Base-by-base conservation (phyloP, 2,797 vertebrate species). In the Helarctos malayanus region DNA sequence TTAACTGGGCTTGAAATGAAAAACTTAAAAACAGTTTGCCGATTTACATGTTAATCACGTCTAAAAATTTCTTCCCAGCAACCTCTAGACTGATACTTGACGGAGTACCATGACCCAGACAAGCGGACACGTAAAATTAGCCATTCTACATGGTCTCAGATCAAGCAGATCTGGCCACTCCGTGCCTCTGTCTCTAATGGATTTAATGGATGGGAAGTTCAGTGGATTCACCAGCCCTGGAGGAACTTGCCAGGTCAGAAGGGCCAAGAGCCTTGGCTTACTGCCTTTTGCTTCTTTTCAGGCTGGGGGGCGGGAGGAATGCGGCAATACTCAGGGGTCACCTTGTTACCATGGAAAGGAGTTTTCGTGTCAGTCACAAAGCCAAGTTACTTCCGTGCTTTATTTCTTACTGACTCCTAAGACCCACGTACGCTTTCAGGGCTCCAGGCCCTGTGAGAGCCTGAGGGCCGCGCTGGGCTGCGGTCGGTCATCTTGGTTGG, bases 401-500 rank as follows among this genome's bases (percentile, higher is more conserved):
- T 88, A 38, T 89, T 86, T 78, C 71, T 56, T 35, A 5, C 73
- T 41, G 79, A 4, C 21, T 71, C 79, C 21, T 78, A 23, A 29
- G 75, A 45, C 29, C 45, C 32, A 7, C 25, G 23, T 14, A 3
- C 41, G 41, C 18, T 12, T 52, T 75, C 81, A 65, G 38, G 21
- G n/a, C 82, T 49, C 4, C 29, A 9, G 23, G 56, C 52, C 45
- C 45, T 1, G 7, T 3, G 0, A 11, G 49, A n/a, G 49, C 81
- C 25, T 7, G 45, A 38, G 52, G 59, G 9, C 1, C 9, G 11
- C 0, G 0, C 27, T 4, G 61, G 45, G 80, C 5, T 45, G 21
- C 47, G 32, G 35, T 14, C 9, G 59, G 54, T 71, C 52, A 21
- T 73, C 75, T 57, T 38, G 32, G 79, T 35, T 38, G 16, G 4